These are phyloP conservation scores for Pelusios castaneus DNA, from an alignment of 2,113 vertebrate genomes.

Conservation along the genomic window DNA sequence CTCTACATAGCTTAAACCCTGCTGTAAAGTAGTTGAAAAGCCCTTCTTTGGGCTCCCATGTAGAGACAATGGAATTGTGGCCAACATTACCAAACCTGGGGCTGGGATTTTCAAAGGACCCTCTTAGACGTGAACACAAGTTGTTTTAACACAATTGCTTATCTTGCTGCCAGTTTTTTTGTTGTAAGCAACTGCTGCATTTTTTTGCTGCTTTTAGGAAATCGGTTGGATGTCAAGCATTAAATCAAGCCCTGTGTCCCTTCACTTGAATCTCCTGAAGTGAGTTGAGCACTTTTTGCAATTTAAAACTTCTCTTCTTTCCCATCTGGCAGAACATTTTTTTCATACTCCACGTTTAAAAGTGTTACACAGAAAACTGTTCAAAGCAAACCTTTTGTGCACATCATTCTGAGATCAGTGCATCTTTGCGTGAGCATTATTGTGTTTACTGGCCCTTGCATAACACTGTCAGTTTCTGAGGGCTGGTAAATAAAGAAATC, in stretches of 20 bases:
- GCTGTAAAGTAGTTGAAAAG: neutral
- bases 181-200: neutral
- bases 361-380: neutral
- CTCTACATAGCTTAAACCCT: neutral
- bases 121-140: neutral
- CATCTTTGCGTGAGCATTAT: neutral
- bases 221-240: neutral
- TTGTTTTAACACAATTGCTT: neutral
- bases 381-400: neutral
- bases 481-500: neutral
- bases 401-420: neutral
- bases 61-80: neutral
- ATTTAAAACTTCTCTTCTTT: neutral
- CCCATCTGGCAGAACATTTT: rapidly evolving
- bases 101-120: neutral
- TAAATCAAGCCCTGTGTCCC: neutral
- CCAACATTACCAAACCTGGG: rapidly evolving
- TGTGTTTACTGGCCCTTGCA: neutral
- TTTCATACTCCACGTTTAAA: neutral
- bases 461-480: neutral
- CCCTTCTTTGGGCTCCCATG: neutral
- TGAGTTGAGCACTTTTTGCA: neutral
- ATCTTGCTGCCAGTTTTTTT: neutral
- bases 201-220: neutral
- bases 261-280: neutral